Base-by-base conservation (phyloP, 2,888 invertebrate genomes). In the Drosophila affinis region DNA sequence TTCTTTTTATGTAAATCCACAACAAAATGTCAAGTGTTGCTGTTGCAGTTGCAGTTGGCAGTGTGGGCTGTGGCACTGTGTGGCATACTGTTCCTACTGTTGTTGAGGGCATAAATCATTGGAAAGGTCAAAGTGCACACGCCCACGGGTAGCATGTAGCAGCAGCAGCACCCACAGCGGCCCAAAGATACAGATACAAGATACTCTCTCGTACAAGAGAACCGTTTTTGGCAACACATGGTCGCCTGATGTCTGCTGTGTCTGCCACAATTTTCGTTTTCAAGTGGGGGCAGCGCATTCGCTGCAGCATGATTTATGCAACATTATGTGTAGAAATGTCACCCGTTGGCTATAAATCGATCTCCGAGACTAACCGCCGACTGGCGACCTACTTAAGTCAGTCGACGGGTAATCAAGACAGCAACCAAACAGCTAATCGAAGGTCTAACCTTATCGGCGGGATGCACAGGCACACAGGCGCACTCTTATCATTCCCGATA, bases 91-190 rank as follows among this genome's bases (percentile, higher is more conserved):
- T 56, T 62, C 32, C 52, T 54, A 27, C 24, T 58, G 62, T 45
- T 56, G 34, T 51, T 17, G 39, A 61, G 62, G 56, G 65, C 70
- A 84, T 84, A 81, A 84, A 87, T 85, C 88, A 87, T 79, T 58
- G 53, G 59, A 78, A 76, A 87, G 82, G 82, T 87, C 78, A 82
- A 57, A 82, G 85, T 67, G 81, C 75, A 76, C 70, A 76, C 87
- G 81, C 85, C 87, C 67, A 81, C 80, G 29, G 39, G 71, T 72
- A 52, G 68, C 75, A 52, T 79, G 69, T 47, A 62, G 62, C 39
- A 62, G 34, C 12, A 34, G 12, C 14, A 39, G 39, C 39, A 34
- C 12, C 34, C 34, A 5, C 34, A 34, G 5, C 12, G 14, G 2
- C 39, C 12, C 34, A 12, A 5, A 39, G 76, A 63, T 72, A 71